Evolutionary conservation across 2,113 vertebrate species (phyloP), one percentile per base, ranked within the genome.

Genomic region (Chamaetylas fuelleborni): DNA sequence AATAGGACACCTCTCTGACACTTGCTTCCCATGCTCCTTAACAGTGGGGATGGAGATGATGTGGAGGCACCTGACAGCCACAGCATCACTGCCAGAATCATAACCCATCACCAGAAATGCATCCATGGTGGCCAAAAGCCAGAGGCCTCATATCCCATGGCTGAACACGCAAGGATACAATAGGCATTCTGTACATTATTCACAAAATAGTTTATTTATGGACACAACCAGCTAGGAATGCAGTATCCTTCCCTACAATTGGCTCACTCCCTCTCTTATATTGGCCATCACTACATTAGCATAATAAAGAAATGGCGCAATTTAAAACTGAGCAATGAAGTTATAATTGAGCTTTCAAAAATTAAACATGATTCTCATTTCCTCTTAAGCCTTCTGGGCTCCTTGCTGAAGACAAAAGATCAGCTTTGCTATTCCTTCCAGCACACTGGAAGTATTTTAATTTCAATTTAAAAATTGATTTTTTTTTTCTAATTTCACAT

Each of bases 191-290:
- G 40, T 25, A 20, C 36, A n/a, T 67, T 58, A 56, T 25, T 53
- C 31, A 43, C 1, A 6, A 61, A 19, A 19, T 5, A 28, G 58
- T 28, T 9, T 5, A 51, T 2, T 24, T 79, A 40, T 3, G 28
- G 31, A 28, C 3, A 8, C 19, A 57, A 78, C 8, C 1, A 0
- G 3, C 20, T 70, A 36, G 45, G 45, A 73, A 36, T 0, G 7
- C 17, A 40, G 24, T 17, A 53, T 48, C 36, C 36, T 81, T 85
- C 38, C 22, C 29, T 38, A 28, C 17, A 66, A 42, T 0, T 43
- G 36, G 28, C 23, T 56, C 14, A 16, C 6, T 79, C 13, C 6
- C 17, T 50, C n/a, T 56, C 45, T n/a, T 19, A 61, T 6, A 9
- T 3, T 69, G n/a, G 33, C 16, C 62, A 69, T 22, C 17, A 12